phyloP scores from a whole-genome alignment of 2,888 invertebrate genomes.

The Phyllotreta cruciferae region DNA sequence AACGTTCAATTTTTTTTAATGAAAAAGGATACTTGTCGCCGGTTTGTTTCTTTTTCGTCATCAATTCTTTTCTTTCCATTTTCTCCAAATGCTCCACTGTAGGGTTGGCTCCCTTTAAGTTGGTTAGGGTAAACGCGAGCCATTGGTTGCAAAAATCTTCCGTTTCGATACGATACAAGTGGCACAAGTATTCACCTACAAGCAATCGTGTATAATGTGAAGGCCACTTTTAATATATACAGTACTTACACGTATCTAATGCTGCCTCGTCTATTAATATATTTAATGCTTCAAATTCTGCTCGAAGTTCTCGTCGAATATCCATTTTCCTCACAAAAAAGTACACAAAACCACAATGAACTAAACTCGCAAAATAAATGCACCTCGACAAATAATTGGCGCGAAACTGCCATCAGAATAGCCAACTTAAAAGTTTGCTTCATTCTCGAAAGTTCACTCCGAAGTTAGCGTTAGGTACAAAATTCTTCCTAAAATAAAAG shows the following conservation, averaged over 20 bases:
- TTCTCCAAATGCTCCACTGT: slow-evolving; percentile 66
- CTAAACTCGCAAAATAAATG: too few relatives aligned
- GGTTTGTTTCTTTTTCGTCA: slow-evolving; percentile 41
- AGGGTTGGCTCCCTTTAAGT: slow-evolving; percentile 69
- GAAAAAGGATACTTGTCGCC: slow-evolving; percentile 41
- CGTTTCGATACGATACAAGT: slow-evolving; percentile 68
- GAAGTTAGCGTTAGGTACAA: too few relatives aligned
- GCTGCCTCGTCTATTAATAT: slow-evolving; percentile 61
- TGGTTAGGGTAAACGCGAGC: slow-evolving; percentile 77
- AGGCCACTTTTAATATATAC: not conserved
- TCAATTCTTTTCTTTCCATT: slow-evolving; percentile 71
- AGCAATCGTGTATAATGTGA: slow-evolving; percentile 10
- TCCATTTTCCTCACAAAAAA: slow-evolving; percentile 37
- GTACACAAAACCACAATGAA: slow-evolving; percentile 5
- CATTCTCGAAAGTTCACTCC: too few relatives aligned
- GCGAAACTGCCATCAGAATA: too few relatives aligned
- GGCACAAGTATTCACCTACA: slow-evolving; percentile 70
- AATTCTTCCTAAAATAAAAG: too few relatives aligned
- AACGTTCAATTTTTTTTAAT: slow-evolving; percentile 9
- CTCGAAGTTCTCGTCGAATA: slow-evolving; percentile 43
- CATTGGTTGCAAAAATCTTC: slow-evolving; percentile 79
- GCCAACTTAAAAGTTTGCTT: too few relatives aligned
- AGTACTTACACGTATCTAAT: slow-evolving; percentile 65
- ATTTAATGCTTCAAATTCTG: slow-evolving; percentile 49
- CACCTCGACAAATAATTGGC: too few relatives aligned